Evolutionary conservation across 2,113 vertebrate genomes (phyloP).

Genomic region (Tetraodon nigroviridis): DNA sequence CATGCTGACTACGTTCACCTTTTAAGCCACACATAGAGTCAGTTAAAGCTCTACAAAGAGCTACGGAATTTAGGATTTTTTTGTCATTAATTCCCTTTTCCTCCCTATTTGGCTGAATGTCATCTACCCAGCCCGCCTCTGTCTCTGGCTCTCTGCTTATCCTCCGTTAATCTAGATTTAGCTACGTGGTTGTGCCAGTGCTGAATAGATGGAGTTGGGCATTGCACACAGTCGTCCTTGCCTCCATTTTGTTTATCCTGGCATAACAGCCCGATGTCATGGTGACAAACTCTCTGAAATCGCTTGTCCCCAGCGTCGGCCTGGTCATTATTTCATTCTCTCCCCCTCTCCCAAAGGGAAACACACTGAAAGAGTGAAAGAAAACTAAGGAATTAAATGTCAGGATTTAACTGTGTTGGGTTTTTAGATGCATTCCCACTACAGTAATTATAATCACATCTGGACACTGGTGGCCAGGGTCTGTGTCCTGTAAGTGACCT

Average conservation of each 20-base stretch:
- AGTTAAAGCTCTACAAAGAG: slow-evolving; percentile 5
- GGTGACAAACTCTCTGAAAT: slow-evolving; percentile 46
- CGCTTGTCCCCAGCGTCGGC: slow-evolving; percentile 22
- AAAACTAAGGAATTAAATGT: neutral
- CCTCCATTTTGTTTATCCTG: slow-evolving; percentile 66
- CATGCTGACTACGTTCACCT: slow-evolving; percentile 12
- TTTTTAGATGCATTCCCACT: neutral
- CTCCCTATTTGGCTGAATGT: slow-evolving; percentile 41
- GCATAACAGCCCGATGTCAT: slow-evolving; percentile 49
- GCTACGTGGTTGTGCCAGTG: slow-evolving; percentile 57
- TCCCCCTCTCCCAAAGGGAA: slow-evolving; percentile 11
- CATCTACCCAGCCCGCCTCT: slow-evolving; percentile 15
- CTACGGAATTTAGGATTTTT: slow-evolving; percentile 7
- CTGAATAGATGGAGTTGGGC: slow-evolving; percentile 42
- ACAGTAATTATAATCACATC: slow-evolving; percentile 6
- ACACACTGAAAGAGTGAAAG: neutral
- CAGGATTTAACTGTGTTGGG: neutral
- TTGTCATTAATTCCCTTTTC: neutral
- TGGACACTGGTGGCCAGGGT: neutral
- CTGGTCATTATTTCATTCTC: slow-evolving; percentile 6
- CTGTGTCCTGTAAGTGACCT: slow-evolving; percentile 33
- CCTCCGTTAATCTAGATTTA: slow-evolving; percentile 68
- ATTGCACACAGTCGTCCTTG: slow-evolving; percentile 50
- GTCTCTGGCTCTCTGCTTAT: slow-evolving; percentile 38
- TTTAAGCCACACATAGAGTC: slow-evolving; percentile 7